Evolutionary conservation across 2,888 invertebrate species (phyloP), one percentile per base, ranked within the genome.

Genomic region (Lasioglossum pauxillum): DNA sequence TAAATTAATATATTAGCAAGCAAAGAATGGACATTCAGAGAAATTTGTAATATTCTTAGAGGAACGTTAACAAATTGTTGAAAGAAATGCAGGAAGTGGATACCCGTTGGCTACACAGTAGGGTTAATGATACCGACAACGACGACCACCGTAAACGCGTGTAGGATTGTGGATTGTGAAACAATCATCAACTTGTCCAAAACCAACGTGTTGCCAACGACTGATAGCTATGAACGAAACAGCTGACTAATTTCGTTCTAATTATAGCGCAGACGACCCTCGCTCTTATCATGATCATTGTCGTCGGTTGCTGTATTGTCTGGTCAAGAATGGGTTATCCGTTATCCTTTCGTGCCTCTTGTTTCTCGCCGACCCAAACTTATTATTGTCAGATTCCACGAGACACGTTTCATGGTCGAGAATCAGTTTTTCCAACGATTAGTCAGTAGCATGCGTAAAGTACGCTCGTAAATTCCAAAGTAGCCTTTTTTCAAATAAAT

Each of bases 351-450:
- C n/a, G n/a, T 57, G 57, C n/a, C 5, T 57, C 4, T n/a, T 12
- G n/a, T 57, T 57, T 57, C 57, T 57, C n/a, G 57, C 3, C 12
- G 57, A 57, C 5, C 57, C n/a, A 57, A 57, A 10, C n/a, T 57
- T 57, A 57, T 31, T 31, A 31, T n/a, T n/a, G 57, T 57, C 57
- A 57, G n/a, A 12, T 57, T 57, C n/a, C 57, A 10, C 57, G n/a
- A n/a, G 57, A 57, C 57, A n/a, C n/a, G 57, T 57, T 57, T n/a
- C 57, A 57, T n/a, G 57, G 57, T 1, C 57, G 57, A 57, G 57
- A 57, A 57, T 57, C 57, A n/a, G 57, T 57, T 57, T n/a, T 57
- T 57, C n/a, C 57, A 57, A 57, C 57, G 10, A 57, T 57, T 57
- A 57, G n/a, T 57, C 57, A 57, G 57, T n/a, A 57, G n/a, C n/a